Base-by-base conservation (phyloP, 2,888 invertebrate species). In the Strigamia maritima region DNA sequence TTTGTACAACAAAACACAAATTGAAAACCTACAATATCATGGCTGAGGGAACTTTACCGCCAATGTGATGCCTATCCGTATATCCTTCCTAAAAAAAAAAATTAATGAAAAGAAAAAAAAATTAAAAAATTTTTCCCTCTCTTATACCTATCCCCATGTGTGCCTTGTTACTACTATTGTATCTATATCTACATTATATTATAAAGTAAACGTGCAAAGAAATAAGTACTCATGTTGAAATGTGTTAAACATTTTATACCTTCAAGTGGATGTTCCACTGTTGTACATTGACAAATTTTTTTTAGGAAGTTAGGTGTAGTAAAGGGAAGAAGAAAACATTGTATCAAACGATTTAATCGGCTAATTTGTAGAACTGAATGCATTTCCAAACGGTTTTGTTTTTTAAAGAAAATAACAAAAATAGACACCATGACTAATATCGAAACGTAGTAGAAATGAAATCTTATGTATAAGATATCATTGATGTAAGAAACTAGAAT, bases 231-330 rank as follows among this genome's bases (percentile, higher is more conserved):
- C 70, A 70, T 70, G 70, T 70, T 70, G 70, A 70, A 70, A 70
- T 70, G 70, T 70, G 70, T 70, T 70, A 70, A 70, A 70, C 70
- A 70, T 70, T 70, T 70, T 70, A 70, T 70, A 70, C 70, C 70
- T 70, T 40, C 40, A 40, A 75, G 76, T 75, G 76, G 76, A 75
- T 40, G 76, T 35, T 75, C 76, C 76, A 75, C 76, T 75, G 76
- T 75, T 75, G 76, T 75, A 35, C 70, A 70, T 70, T 75, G 35
- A 40, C 76, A 75, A 75, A 40, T 75, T 75, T 75, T 75, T 75
- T 75, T 40, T 35, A 75, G 40, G 76, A 40, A 40, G 35, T 35
- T 75, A 75, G 76, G 76, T 40, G 35, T 75, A 75, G 76, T 75
- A 75, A 40, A 75, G 76, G 76, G 76, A 75, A 70, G 70, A 70